These are phyloP conservation scores for Ectemnius lituratus DNA, from an alignment of 2,888 invertebrate species.

Conservation along the genomic window DNA sequence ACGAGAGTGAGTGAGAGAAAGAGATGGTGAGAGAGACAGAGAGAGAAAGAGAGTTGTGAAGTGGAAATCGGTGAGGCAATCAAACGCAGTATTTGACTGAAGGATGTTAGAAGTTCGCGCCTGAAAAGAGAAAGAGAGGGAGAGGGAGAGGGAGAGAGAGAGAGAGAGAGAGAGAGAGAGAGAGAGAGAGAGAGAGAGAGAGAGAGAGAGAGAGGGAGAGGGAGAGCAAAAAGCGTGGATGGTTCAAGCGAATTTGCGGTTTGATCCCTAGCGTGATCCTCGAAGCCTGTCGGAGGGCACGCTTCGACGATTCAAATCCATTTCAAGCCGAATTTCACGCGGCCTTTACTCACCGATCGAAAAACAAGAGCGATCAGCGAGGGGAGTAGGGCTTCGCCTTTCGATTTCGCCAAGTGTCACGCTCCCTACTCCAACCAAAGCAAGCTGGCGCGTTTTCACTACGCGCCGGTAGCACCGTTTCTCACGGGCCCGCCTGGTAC, in stretches of 20 bases:
- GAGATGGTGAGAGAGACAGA: no score
- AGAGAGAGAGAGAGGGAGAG: conserved; percentile 14
- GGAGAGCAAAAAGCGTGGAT: conserved; percentile 39
- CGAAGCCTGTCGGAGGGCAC: conserved; percentile 61
- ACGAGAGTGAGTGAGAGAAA: not conserved
- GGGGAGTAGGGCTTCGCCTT: not conserved
- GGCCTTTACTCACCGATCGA: conserved; percentile 22
- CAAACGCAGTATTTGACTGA: conserved; percentile 16
- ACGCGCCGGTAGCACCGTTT: not conserved
- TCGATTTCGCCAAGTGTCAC: conserved; percentile 2
- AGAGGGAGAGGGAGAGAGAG: conserved; percentile 14
- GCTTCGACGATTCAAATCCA: conserved; percentile 60
- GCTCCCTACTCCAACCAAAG: not conserved
- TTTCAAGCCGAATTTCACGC: conserved; percentile 45
- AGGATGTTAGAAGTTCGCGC: conserved; percentile 26
- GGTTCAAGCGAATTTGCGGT: conserved; percentile 52
- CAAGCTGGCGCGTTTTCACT: no score
- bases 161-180: conserved; percentile 10
- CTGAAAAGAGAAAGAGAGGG: conserved; percentile 17
- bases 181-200: conserved; percentile 17
- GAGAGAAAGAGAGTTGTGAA: no score
- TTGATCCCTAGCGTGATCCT: conserved; percentile 64
- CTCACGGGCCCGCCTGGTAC: not conserved
- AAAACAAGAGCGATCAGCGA: conserved; percentile 22
- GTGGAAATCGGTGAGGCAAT: not conserved